Evolutionary conservation across 2,888 invertebrate species (phyloP).

Genomic region (Podotricha telesiphe): DNA sequence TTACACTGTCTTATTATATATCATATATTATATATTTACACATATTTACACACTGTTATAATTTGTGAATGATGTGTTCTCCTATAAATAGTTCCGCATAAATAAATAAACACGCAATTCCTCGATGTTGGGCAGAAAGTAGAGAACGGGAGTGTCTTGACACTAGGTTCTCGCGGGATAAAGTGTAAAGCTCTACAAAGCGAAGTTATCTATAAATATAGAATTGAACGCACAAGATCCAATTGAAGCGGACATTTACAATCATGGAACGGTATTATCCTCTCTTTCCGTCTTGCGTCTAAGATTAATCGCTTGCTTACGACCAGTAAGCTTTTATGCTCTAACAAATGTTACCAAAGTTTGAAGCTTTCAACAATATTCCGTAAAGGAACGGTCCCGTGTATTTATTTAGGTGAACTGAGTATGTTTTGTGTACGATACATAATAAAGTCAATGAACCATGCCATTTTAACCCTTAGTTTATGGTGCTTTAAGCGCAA

Average conservation of each 20-base stretch:
- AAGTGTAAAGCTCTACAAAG: too few relatives aligned
- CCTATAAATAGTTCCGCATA: too few relatives aligned
- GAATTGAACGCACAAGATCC: neutral
- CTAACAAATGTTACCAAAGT: constrained; percentile 21
- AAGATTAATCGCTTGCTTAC: constrained; percentile 26
- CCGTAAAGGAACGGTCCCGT: neutral
- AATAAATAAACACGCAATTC: too few relatives aligned
- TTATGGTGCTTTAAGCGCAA: constrained; percentile 9
- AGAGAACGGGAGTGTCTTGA: too few relatives aligned
- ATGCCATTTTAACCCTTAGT: constrained; percentile 17
- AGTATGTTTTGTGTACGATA: constrained; percentile 8
- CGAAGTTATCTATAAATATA: neutral
- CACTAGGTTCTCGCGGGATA: too few relatives aligned
- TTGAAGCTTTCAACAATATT: constrained; percentile 14
- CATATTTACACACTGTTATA: too few relatives aligned
- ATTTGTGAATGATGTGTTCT: too few relatives aligned
- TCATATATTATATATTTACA: too few relatives aligned
- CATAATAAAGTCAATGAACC: constrained; percentile 23
- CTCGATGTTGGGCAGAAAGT: too few relatives aligned
- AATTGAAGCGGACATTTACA: constrained; percentile 5
- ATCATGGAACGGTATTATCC: constrained; percentile 10
- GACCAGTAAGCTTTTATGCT: constrained; percentile 18
- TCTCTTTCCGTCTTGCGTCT: constrained; percentile 9
- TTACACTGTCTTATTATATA: too few relatives aligned
- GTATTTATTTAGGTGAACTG: constrained; percentile 31